A percentile compares a stretch with the other conserved stretches of the same genome.
Conservation (phyloP, 2,888 invertebrate species). For the Myopa testacea region DNA sequence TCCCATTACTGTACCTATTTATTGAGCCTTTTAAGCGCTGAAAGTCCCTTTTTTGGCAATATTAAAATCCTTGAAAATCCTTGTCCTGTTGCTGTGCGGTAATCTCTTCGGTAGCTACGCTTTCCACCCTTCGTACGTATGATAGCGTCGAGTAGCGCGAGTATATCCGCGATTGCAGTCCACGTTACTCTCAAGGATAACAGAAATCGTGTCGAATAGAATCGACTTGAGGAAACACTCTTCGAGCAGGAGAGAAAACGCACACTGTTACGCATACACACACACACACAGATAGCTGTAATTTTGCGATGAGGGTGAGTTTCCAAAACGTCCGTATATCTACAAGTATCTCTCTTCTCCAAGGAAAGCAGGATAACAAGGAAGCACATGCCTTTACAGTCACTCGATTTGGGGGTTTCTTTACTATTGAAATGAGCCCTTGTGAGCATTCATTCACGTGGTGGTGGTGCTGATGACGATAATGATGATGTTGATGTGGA, state of each 20-base stretch:
- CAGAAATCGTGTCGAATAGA: background rate
- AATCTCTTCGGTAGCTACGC: background rate
- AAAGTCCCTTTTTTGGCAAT: constrained; percentile 11
- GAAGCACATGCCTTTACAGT: constrained; percentile 28
- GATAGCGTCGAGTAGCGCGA: background rate
- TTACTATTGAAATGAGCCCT: background rate
- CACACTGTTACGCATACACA: background rate
- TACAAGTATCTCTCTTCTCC: background rate
- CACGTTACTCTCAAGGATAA: constrained; percentile 8
- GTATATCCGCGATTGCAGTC: constrained; percentile 23
- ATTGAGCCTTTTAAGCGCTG: constrained; percentile 5
- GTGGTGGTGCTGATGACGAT: background rate
- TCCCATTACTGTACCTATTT: constrained; percentile 31
- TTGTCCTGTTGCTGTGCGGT: constrained; percentile 46
- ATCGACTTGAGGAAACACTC: background rate
- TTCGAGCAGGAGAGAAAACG: background rate
- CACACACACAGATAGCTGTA: constrained; percentile 8
- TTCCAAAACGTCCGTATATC: background rate
- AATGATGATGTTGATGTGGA: background rate
- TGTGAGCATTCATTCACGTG: background rate
- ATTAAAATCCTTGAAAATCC: constrained; percentile 16
- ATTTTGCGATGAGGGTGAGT: background rate
- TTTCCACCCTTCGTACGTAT: constrained; percentile 37
- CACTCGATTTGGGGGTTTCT: constrained; percentile 19
- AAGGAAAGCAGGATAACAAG: background rate